A percentile compares a stretch with the other conserved stretches of the same genome.
Evolutionary conservation across 2,797 vertebrate species (phyloP).

Genomic region (Ambastaia sidthimunki): DNA sequence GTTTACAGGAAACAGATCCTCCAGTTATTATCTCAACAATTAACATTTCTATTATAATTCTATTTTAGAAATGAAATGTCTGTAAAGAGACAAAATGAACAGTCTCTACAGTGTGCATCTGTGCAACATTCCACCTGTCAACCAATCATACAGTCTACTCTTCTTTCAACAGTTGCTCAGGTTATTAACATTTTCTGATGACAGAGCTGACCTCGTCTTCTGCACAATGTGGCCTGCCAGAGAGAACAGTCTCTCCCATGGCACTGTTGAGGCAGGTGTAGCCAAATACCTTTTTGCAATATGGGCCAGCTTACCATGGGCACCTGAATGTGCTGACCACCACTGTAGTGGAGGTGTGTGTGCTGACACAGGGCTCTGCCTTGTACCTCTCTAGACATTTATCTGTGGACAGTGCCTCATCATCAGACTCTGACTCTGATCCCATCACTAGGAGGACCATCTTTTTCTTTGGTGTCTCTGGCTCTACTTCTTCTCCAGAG

Average conservation of each 20-base stretch:
- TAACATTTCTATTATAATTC: not conserved
- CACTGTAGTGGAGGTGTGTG: conserved; percentile 38
- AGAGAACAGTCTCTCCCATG: no score
- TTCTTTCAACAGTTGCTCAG: not conserved
- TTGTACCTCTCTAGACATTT: conserved; percentile 42
- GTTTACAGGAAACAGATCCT: not conserved
- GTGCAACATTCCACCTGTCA: no score
- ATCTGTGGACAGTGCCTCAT: conserved; percentile 5
- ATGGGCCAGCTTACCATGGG: conserved; percentile 21
- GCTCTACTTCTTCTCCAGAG: conserved; percentile 25
- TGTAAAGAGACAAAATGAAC: not conserved
- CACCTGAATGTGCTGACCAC: conserved; percentile 35
- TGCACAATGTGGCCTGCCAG: no score
- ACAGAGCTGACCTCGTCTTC: no score
- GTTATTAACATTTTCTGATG: conserved; percentile 13
- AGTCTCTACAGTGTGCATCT: not conserved
- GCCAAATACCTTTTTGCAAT: conserved; percentile 14
- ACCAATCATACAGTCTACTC: not conserved
- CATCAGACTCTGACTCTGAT: conserved; percentile 46
- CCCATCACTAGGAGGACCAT: conserved; percentile 28
- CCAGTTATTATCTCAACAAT: not conserved
- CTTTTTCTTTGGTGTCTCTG: conserved; percentile 46
- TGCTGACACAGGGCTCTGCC: conserved; percentile 42
- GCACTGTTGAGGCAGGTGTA: no score
- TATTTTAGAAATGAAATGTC: not conserved